Percentiles rank a stretch among this genome's conserved stretches.
Conservation (phyloP, 2,113 vertebrate genomes). For the Lichenostomus cassidix region DNA sequence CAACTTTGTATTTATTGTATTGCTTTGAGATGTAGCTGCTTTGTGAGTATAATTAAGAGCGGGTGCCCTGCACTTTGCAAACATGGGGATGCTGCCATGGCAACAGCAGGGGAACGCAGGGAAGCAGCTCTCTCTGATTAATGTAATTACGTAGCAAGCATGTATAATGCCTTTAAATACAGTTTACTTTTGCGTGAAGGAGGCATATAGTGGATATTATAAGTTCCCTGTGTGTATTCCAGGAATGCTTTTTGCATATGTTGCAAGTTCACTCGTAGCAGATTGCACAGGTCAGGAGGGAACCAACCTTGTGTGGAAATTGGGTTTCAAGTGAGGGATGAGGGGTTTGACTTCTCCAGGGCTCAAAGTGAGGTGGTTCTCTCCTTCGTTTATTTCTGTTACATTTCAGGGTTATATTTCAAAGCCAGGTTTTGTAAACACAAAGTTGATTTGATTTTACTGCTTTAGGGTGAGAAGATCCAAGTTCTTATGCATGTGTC, state of each 20-base stretch:
- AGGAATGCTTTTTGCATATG: conserved; percentile 39
- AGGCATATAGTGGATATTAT: conserved; percentile 63
- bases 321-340: background rate
- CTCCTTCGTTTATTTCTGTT: background rate
- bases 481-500: background rate
- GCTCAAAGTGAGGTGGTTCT: background rate
- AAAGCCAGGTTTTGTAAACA: background rate
- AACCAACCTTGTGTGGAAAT: background rate
- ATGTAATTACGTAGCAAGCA: conserved; percentile 75
- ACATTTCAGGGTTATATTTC: background rate
- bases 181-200: conserved; percentile 71
- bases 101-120: conserved; percentile 71
- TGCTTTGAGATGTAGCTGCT: conserved; percentile 70
- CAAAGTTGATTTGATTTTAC: background rate
- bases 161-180: conserved; percentile 72
- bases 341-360: background rate
- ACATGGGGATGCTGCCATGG: conserved; percentile 72
- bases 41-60: conserved; percentile 73
- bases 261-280: background rate
- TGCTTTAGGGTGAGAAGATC: background rate
- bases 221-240: conserved; percentile 47
- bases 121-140: conserved; percentile 74
- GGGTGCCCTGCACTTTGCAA: conserved; percentile 70
- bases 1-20: conserved; percentile 70
- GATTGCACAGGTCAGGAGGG: background rate